A percentile compares a stretch with the other conserved stretches of the same genome.
These are phyloP conservation scores for Bellardia bayeri DNA, from an alignment of 2,888 invertebrate genomes.

Conservation along the genomic window DNA sequence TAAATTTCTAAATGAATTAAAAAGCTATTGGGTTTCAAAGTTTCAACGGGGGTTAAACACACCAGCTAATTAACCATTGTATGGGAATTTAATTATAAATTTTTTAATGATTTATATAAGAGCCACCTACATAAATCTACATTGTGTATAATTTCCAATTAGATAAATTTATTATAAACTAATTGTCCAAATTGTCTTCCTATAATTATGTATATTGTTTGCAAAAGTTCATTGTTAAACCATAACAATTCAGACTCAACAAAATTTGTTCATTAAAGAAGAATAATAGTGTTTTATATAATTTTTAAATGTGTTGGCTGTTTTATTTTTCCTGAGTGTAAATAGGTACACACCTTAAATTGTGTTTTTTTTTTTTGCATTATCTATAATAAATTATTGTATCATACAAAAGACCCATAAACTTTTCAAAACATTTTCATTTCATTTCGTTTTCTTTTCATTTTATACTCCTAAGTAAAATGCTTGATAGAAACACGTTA, in stretches of 20 bases:
- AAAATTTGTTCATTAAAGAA: no score
- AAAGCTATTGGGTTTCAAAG: not conserved
- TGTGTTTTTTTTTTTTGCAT: not conserved
- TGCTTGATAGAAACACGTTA: constrained; percentile 15
- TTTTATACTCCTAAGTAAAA: not conserved
- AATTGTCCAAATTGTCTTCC: constrained; percentile 2
- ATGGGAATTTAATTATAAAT: not conserved
- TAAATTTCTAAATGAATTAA: not conserved
- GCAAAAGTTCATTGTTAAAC: not conserved
- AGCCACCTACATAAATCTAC: not conserved
- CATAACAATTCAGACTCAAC: not conserved
- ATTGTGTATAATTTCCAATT: not conserved
- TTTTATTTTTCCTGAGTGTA: not conserved
- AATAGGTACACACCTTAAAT: not conserved
- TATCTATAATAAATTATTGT: not conserved
- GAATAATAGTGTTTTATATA: no score
- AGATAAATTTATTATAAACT: not conserved
- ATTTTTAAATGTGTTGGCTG: no score
- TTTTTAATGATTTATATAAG: not conserved
- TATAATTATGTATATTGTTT: not conserved
- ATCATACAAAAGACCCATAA: no score
- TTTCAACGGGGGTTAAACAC: not conserved
- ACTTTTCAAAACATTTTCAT: not conserved
- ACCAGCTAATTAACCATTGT: not conserved
- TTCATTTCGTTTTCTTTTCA: constrained; percentile 4